These are phyloP conservation scores for Takifugu ocellatus DNA, from an alignment of 2,797 vertebrate species.

Conservation along the genomic window DNA sequence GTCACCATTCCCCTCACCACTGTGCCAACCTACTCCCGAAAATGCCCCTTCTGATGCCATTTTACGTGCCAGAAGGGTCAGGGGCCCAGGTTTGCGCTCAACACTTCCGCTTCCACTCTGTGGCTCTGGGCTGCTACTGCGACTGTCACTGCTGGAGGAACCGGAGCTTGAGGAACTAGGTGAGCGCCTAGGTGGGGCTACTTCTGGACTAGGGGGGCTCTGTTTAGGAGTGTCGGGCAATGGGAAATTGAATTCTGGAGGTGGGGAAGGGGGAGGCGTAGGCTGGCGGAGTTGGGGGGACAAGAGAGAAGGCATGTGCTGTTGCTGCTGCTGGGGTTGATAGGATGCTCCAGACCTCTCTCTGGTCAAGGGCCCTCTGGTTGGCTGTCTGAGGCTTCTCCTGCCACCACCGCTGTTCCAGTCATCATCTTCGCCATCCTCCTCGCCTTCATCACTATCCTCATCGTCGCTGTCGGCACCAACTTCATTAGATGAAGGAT, in stretches of 20 bases:
- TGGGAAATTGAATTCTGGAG: constrained; percentile 77
- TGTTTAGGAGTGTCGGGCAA: constrained; percentile 81
- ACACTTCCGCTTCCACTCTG: constrained; percentile 73
- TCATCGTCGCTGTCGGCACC: constrained; percentile 72
- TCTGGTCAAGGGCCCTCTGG: constrained; percentile 57
- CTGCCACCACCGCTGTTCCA: constrained; percentile 64
- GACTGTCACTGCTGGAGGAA: constrained; percentile 78
- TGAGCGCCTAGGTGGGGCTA: constrained; percentile 65
- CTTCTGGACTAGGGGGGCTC: constrained; percentile 78
- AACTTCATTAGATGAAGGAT: constrained; percentile 58
- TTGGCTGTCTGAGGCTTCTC: constrained; percentile 63
- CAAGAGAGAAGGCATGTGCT: constrained; percentile 74
- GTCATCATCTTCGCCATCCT: constrained; percentile 72
- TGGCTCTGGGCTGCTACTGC: constrained; percentile 83
- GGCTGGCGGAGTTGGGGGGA: constrained; percentile 76
- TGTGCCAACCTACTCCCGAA: constrained; percentile 68
- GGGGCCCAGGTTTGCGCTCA: constrained; percentile 75
- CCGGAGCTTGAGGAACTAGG: constrained; percentile 78
- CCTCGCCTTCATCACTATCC: constrained; percentile 69
- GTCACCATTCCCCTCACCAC: constrained; percentile 51
- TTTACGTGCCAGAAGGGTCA: constrained; percentile 74
- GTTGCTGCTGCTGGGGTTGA: constrained; percentile 74
- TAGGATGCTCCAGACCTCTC: constrained; percentile 72
- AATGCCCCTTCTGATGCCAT: constrained; percentile 80
- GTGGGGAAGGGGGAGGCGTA: constrained; percentile 76